Conservation (phyloP, 1,140 invertebrate species). For the Chelonus insularis region DNA sequence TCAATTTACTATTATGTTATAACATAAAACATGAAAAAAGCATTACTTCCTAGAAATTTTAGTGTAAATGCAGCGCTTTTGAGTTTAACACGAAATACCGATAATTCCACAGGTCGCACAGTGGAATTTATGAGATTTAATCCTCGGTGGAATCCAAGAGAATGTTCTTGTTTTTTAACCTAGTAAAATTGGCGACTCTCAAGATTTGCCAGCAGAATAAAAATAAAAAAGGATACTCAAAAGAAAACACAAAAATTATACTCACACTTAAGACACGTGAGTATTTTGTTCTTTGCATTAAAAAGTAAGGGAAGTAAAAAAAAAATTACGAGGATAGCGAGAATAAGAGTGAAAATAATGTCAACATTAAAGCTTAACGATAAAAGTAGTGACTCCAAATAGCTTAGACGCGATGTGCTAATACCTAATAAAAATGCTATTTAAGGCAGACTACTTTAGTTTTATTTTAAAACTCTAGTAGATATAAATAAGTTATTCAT, state of each 20-base stretch:
- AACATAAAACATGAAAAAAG: neutral
- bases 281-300: neutral
- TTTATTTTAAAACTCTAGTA: neutral
- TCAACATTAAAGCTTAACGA: slow-evolving; percentile 32
- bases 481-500: neutral
- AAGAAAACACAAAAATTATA: neutral
- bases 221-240: slow-evolving; percentile 25
- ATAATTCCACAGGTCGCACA: slow-evolving; percentile 44
- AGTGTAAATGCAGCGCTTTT: slow-evolving; percentile 23
- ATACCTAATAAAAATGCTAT: slow-evolving; percentile 23
- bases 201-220: slow-evolving; percentile 21
- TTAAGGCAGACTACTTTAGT: neutral
- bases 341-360: slow-evolving; percentile 1
- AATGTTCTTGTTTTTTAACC: slow-evolving; percentile 1
- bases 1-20: too few relatives aligned
- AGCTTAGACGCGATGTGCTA: slow-evolving; percentile 22
- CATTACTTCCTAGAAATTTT: neutral
- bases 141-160: slow-evolving; percentile 41
- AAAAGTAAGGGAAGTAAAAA: slow-evolving; percentile 1
- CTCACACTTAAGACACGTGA: neutral
- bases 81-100: slow-evolving; percentile 44
- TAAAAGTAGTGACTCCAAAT: slow-evolving; percentile 37
- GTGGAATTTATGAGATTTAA: slow-evolving; percentile 50
- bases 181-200: slow-evolving; percentile 1
- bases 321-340: neutral